These are phyloP conservation scores for Numida meleagris DNA, from an alignment of 2,113 vertebrate species.

Conservation along the genomic window DNA sequence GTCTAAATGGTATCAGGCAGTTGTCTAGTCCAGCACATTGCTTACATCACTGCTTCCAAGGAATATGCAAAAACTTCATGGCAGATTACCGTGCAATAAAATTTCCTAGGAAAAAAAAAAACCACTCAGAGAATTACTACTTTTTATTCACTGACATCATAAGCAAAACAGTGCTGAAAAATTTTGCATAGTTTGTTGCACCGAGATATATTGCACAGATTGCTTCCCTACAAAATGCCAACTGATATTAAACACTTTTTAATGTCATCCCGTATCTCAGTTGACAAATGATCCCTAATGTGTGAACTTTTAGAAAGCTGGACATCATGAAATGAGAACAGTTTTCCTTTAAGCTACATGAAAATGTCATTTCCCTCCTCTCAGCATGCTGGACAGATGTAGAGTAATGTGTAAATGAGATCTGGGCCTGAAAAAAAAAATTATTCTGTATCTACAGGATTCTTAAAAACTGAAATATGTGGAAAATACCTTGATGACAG, in stretches of 20 bases:
- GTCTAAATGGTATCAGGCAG: neutral
- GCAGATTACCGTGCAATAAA: neutral
- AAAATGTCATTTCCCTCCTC: slow-evolving; percentile 16
- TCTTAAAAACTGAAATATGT: neutral
- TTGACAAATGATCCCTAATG: neutral
- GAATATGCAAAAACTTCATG: neutral
- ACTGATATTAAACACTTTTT: neutral
- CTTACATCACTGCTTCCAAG: neutral
- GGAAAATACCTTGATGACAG: neutral
- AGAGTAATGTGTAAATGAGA: neutral
- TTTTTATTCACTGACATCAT: neutral
- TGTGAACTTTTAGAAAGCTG: slow-evolving; percentile 2
- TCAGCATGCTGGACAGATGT: neutral
- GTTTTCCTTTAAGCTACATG: neutral
- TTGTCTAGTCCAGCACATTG: accelerated
- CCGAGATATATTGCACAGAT: neutral
- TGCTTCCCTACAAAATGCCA: neutral
- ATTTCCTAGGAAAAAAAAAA: neutral
- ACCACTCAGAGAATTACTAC: neutral
- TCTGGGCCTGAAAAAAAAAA: neutral
- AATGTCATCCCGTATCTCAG: neutral
- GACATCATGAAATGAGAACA: neutral
- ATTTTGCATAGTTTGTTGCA: neutral
- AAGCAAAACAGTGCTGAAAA: neutral
- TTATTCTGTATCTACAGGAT: neutral